Percentiles rank a stretch among this genome's conserved stretches.
Evolutionary conservation across 2,888 invertebrate species (phyloP).

Genomic region (Cantharis rufa): DNA sequence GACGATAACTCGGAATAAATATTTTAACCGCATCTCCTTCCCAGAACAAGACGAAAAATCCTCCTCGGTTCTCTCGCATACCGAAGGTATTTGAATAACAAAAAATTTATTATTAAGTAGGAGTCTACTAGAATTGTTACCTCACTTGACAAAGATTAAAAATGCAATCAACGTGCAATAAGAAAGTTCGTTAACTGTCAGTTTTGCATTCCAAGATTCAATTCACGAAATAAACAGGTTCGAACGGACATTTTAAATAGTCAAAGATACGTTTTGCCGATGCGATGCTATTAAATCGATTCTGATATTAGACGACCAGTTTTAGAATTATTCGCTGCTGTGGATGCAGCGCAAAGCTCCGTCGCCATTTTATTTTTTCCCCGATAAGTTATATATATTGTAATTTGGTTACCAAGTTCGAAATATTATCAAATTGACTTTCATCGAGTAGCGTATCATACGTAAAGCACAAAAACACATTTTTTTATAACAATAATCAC

Average conservation of each 20-base stretch:
- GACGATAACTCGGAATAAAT: neutral
- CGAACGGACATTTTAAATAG: neutral
- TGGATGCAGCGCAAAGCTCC: neutral
- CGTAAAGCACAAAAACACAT: neutral
- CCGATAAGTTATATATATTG: neutral
- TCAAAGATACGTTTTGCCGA: neutral
- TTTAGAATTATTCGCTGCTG: neutral
- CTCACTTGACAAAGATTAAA: neutral
- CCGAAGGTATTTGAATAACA: neutral
- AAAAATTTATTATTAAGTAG: neutral
- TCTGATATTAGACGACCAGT: no score
- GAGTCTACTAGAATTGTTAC: neutral
- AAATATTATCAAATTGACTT: neutral
- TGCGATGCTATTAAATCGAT: no score
- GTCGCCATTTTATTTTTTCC: no score
- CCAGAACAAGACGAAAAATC: neutral
- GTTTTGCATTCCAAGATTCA: neutral
- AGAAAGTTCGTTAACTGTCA: constrained; percentile 2
- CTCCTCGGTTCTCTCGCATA: neutral
- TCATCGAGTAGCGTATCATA: neutral
- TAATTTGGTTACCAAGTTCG: neutral
- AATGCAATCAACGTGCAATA: constrained; percentile 3
- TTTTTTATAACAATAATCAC: neutral
- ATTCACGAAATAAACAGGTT: constrained; percentile 2
- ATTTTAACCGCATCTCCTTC: neutral